A percentile compares a stretch with the other conserved stretches of the same genome.
These are phyloP conservation scores for Spialia ferax DNA, from an alignment of 2,888 invertebrate genomes.

Conservation along the genomic window DNA sequence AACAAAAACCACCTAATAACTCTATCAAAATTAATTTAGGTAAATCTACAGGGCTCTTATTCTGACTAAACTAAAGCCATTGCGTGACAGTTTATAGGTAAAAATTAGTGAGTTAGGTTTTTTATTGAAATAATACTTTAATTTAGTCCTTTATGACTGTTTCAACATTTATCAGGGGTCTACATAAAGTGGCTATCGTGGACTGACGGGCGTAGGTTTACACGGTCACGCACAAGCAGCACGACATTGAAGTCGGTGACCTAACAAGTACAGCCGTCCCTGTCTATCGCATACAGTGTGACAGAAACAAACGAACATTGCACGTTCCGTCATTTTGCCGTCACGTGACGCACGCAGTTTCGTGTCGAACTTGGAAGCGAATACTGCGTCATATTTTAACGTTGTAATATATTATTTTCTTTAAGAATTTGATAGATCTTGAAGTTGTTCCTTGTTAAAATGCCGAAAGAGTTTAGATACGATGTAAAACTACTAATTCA, in stretches of 20 bases:
- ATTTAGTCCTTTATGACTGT: background rate
- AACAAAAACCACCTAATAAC: no score
- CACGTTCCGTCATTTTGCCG: slow-evolving; percentile 67
- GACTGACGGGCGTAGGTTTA: slow-evolving; percentile 49
- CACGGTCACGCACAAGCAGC: slow-evolving; percentile 19
- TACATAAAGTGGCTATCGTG: no score
- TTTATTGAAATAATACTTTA: background rate
- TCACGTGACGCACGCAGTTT: slow-evolving; percentile 56
- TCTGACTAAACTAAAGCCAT: no score
- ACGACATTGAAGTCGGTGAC: slow-evolving; percentile 62
- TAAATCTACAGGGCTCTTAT: no score
- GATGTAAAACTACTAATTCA: slow-evolving; percentile 66
- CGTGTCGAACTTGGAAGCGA: slow-evolving; percentile 62
- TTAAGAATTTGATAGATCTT: slow-evolving; percentile 23
- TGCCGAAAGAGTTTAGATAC: slow-evolving; percentile 73
- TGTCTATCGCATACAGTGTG: slow-evolving; percentile 43
- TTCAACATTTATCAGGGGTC: background rate
- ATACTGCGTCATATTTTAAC: slow-evolving; percentile 52
- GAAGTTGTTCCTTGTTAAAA: slow-evolving; percentile 41
- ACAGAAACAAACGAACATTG: slow-evolving; percentile 54
- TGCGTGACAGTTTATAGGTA: no score
- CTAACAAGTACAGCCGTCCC: slow-evolving; percentile 56
- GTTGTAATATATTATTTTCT: no score
- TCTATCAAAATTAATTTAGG: no score
- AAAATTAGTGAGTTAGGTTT: background rate